Percentiles rank a stretch among this genome's conserved stretches.
phyloP scores from a whole-genome alignment of 2,797 vertebrate species.

The Notamacropus eugenii region DNA sequence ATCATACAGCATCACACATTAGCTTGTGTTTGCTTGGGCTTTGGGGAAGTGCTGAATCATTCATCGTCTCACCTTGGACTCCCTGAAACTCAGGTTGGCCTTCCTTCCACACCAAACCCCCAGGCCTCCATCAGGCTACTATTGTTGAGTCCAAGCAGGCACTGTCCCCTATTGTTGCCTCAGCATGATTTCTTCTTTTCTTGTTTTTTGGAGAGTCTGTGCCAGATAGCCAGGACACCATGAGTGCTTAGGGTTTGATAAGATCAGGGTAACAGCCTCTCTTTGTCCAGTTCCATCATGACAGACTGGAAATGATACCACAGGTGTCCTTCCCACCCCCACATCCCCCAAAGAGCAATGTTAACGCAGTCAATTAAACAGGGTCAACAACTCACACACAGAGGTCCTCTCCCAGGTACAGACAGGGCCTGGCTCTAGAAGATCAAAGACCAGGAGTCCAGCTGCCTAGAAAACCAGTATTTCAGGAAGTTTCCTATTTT shows the following conservation, averaged over 20 bases:
- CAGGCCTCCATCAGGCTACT: neutral
- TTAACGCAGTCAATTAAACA: neutral
- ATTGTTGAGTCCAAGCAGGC: neutral
- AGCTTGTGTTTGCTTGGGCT: neutral
- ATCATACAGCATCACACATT: neutral
- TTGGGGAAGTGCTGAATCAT: neutral
- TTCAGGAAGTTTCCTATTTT: constrained; percentile 10
- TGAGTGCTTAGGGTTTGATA: neutral
- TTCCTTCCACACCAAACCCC: neutral
- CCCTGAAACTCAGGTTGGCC: neutral
- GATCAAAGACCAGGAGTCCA: neutral
- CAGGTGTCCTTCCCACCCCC: neutral
- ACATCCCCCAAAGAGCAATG: neutral
- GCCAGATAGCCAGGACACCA: neutral
- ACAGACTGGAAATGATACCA: neutral
- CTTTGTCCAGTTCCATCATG: neutral
- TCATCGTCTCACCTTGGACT: neutral
- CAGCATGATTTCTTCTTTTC: neutral
- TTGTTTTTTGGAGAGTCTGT: neutral
- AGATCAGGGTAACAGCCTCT: neutral
- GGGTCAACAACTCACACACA: neutral
- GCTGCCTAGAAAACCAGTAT: neutral
- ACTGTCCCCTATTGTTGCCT: neutral
- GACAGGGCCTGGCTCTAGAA: neutral
- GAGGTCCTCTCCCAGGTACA: neutral